Conservation (phyloP, 2,797 vertebrate genomes). For the Pygocentrus nattereri region DNA sequence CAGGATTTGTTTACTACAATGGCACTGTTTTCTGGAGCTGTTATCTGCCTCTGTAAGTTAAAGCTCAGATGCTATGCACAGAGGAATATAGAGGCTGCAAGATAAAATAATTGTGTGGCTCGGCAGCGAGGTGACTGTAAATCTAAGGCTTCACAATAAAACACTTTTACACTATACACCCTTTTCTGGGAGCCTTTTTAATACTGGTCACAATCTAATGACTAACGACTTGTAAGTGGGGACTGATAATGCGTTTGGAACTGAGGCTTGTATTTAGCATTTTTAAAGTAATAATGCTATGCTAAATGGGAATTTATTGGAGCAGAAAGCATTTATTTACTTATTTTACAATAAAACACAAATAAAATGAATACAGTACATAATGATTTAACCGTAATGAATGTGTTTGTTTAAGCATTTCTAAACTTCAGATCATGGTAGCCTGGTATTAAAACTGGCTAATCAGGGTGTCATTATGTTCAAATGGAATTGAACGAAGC, state of each 20-base stretch:
- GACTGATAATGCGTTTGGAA: background rate
- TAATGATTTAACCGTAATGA: too few species aligned
- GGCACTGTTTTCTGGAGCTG: constrained; percentile 37
- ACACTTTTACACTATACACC: too few species aligned
- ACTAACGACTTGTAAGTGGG: constrained; percentile 2
- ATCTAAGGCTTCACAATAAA: constrained; percentile 8
- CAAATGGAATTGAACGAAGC: too few species aligned
- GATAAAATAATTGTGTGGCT: constrained; percentile 11
- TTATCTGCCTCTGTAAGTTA: constrained; percentile 12
- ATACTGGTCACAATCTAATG: too few species aligned
- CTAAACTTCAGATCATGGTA: too few species aligned
- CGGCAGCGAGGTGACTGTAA: background rate
- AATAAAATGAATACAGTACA: too few species aligned
- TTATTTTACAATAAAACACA: too few species aligned
- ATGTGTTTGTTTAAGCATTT: too few species aligned
- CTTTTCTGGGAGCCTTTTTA: constrained; percentile 1
- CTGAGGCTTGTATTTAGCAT: background rate
- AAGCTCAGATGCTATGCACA: constrained; percentile 8
- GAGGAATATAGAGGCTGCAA: constrained; percentile 12
- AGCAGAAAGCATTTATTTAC: too few species aligned
- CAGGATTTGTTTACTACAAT: constrained; percentile 43
- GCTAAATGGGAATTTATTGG: too few species aligned
- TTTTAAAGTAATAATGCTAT: background rate
- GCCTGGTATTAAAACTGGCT: too few species aligned
- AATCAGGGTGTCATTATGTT: too few species aligned